Percentiles rank a stretch among this genome's conserved stretches.
Conservation (phyloP, 2,888 invertebrate species). For the Uloborus plumipes region DNA sequence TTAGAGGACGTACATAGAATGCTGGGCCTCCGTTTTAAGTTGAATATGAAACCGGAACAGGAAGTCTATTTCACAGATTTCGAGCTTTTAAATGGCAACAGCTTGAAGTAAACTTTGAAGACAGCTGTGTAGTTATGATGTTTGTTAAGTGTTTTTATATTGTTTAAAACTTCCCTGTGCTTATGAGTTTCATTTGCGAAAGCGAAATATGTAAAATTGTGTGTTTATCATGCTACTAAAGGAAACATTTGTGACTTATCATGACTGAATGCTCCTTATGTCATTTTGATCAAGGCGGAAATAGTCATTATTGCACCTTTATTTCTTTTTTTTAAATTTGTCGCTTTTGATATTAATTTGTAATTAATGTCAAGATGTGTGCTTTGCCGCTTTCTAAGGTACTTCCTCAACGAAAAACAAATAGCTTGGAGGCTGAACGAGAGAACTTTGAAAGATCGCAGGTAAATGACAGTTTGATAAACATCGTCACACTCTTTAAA, state of each 20-base stretch:
- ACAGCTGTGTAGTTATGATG: slow-evolving; percentile 37
- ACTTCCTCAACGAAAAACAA: slow-evolving; percentile 81
- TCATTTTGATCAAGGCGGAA: slow-evolving; percentile 44
- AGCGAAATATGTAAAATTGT: no score
- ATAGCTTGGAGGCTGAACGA: slow-evolving; percentile 80
- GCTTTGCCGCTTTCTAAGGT: slow-evolving; percentile 65
- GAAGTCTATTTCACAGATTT: no score
- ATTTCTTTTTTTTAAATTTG: slow-evolving; percentile 15
- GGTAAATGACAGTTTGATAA: slow-evolving; percentile 73
- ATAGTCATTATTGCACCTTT: slow-evolving; percentile 13
- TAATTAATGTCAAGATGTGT: slow-evolving; percentile 34
- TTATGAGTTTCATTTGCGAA: no score
- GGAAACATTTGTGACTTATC: background rate
- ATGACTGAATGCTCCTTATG: slow-evolving; percentile 19
- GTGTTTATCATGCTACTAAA: no score
- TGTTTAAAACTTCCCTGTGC: slow-evolving; percentile 19
- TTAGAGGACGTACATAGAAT: no score
- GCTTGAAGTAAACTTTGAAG: slow-evolving; percentile 4
- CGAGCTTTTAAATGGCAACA: background rate
- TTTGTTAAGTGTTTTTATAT: slow-evolving; percentile 46
- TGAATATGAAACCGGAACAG: no score
- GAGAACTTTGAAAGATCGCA: slow-evolving; percentile 88
- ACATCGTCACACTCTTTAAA: background rate
- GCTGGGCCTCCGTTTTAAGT: no score
- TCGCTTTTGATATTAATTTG: slow-evolving; percentile 6